A percentile compares a stretch with the other conserved stretches of the same genome.
These are phyloP conservation scores for Origma solitaria DNA, from an alignment of 2,113 vertebrate species.

Conservation along the genomic window DNA sequence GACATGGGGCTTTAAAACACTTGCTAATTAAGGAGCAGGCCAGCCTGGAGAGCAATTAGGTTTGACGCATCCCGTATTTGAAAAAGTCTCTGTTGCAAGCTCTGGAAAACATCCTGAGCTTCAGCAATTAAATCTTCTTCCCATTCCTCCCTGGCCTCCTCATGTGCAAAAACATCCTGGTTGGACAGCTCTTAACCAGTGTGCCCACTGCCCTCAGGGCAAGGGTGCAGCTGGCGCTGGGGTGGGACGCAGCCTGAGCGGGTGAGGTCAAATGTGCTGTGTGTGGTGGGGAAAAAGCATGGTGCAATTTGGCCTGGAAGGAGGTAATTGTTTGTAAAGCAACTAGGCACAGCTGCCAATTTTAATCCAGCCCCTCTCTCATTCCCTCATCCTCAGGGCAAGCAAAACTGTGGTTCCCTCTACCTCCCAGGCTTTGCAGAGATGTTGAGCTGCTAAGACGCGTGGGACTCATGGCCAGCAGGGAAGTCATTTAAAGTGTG, in stretches of 20 bases:
- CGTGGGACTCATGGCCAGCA: background rate
- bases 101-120: slow-evolving; percentile 29
- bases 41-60: slow-evolving; percentile 65
- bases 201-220: background rate
- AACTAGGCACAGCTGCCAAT: background rate
- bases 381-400: background rate
- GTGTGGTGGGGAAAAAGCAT: background rate
- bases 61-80: slow-evolving; percentile 36
- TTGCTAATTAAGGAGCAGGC: slow-evolving; percentile 65
- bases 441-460: background rate
- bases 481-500: background rate
- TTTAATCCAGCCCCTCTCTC: background rate
- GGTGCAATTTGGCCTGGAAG: background rate
- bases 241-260: background rate
- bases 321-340: background rate
- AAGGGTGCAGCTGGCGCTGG: background rate
- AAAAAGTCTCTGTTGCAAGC: slow-evolving; percentile 9
- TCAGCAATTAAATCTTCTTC: slow-evolving; percentile 40
- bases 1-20: slow-evolving; percentile 41
- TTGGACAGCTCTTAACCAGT: background rate
- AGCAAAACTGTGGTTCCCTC: background rate
- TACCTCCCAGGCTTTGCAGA: background rate
- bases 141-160: background rate
- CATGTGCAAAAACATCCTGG: background rate
- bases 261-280: background rate